Conservation (phyloP, 2,113 vertebrate genomes). For the Verasper variegatus region DNA sequence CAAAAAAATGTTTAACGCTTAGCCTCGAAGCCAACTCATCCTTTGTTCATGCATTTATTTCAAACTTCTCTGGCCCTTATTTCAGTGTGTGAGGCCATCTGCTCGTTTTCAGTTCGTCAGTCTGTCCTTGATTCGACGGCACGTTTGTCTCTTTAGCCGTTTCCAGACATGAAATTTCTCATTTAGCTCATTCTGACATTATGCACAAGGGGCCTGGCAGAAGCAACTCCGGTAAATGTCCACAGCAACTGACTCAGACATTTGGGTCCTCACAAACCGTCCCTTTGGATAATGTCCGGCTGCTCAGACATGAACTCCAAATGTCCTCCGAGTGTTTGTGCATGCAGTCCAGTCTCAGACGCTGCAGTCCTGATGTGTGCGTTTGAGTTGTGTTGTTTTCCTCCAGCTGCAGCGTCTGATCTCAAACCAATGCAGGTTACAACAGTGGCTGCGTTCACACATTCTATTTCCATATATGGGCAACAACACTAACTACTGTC, state of each 20-base stretch:
- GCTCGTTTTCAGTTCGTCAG: constrained; percentile 9
- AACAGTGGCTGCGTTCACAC: constrained; percentile 54
- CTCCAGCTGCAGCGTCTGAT: constrained; percentile 36
- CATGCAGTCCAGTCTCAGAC: not conserved
- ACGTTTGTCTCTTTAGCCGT: too few species aligned
- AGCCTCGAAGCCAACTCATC: not conserved
- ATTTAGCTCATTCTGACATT: too few species aligned
- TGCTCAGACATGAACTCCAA: too few species aligned
- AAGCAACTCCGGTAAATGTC: too few species aligned
- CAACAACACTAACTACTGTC: constrained; percentile 50
- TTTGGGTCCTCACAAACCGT: too few species aligned
- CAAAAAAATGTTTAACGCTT: not conserved
- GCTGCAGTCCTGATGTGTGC: not conserved
- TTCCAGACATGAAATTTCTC: too few species aligned
- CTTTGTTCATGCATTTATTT: not conserved
- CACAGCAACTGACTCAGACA: too few species aligned
- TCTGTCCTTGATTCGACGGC: constrained; percentile 20
- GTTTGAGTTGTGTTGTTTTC: constrained; percentile 25
- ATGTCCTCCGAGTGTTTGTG: not conserved
- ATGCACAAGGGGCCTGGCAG: too few species aligned
- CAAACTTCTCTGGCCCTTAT: not conserved
- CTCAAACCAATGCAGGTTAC: constrained; percentile 63
- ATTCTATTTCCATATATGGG: constrained; percentile 74
- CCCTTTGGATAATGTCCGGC: too few species aligned
- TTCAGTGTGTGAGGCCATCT: constrained; percentile 1